Conservation (phyloP, 2,113 vertebrate species). For the Serilophus lunatus region DNA sequence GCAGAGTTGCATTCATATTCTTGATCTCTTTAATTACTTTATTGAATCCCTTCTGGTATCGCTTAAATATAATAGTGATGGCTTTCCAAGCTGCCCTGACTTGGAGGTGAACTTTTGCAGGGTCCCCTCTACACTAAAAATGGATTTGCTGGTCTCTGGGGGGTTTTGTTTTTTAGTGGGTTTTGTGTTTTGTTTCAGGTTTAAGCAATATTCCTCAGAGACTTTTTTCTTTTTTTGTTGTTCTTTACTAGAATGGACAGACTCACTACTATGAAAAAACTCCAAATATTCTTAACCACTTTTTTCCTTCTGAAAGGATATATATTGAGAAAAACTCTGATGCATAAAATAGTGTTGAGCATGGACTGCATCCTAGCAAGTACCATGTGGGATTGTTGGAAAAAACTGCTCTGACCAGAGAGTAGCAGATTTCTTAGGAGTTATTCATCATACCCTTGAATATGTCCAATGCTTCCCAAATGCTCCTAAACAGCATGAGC, state of each 20-base stretch:
- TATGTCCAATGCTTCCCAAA: background rate
- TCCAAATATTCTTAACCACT: background rate
- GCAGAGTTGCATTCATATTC: background rate
- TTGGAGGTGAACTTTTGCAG: background rate
- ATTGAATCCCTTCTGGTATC: background rate
- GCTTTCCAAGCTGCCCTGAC: background rate
- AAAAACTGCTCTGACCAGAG: background rate
- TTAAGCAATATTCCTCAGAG: background rate
- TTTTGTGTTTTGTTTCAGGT: background rate
- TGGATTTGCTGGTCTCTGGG: background rate
- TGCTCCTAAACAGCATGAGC: background rate
- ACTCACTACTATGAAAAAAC: background rate
- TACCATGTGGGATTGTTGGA: background rate
- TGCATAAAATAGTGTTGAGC: background rate
- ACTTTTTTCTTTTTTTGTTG: background rate
- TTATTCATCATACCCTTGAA: background rate
- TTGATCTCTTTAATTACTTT: background rate
- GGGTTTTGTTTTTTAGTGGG: accelerated
- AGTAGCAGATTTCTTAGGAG: background rate
- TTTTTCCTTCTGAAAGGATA: background rate
- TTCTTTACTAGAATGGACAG: background rate
- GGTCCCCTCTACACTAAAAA: background rate
- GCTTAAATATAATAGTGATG: background rate
- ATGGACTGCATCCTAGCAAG: background rate
- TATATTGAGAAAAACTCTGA: background rate